phyloP scores from a whole-genome alignment of 2,888 invertebrate genomes.

The Drosophila ochracea region DNA sequence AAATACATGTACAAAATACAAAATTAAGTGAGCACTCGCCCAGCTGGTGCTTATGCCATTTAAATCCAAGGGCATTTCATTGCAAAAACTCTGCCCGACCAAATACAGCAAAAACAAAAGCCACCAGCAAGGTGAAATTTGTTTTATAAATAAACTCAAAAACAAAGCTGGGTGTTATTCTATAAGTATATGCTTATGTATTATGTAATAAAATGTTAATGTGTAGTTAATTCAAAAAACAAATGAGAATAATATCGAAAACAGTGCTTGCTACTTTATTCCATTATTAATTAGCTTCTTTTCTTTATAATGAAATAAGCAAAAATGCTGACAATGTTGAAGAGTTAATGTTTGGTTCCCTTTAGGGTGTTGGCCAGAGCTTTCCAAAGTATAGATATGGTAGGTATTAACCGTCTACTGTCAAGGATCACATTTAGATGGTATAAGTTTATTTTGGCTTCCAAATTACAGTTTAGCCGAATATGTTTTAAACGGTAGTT shows the following conservation, averaged over 20 bases:
- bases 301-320: background rate
- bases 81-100: conserved; percentile 2
- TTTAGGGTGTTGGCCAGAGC: background rate
- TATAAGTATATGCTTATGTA: background rate
- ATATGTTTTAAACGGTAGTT: background rate
- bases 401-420: background rate
- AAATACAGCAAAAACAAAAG: background rate
- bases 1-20: conserved; percentile 4
- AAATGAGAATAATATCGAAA: background rate
- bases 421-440: background rate
- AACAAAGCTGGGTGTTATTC: background rate
- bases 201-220: background rate
- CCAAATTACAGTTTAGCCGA: background rate
- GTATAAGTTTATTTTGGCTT: background rate
- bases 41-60: conserved; percentile 16
- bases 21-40: conserved; percentile 41
- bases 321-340: background rate
- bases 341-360: background rate
- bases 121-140: conserved; percentile 3
- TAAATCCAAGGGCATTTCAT: conserved; percentile 13
- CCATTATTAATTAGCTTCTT: background rate
- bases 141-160: background rate
- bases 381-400: background rate
- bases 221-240: background rate
- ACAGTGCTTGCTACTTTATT: background rate